These are phyloP conservation scores for Drosophila prosaltans DNA, from an alignment of 1,140 invertebrate genomes.

Conservation along the genomic window DNA sequence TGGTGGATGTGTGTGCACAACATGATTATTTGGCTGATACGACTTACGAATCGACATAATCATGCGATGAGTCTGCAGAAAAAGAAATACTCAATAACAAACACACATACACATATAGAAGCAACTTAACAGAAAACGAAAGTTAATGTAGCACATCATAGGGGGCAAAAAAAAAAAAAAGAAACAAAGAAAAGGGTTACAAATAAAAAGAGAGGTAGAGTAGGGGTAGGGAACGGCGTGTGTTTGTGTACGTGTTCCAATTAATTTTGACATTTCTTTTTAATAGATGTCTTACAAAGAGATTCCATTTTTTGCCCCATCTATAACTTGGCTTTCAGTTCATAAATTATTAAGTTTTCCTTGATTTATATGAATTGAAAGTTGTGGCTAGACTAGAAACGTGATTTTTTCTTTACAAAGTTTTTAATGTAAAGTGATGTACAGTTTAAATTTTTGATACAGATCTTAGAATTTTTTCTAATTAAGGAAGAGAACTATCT, in stretches of 20 bases:
- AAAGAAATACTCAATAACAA: constrained; percentile 27
- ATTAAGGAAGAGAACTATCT: no score
- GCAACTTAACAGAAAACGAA: constrained; percentile 52
- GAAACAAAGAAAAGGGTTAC: constrained; percentile 48
- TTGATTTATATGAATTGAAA: not conserved
- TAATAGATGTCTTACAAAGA: constrained; percentile 65
- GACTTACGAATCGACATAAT: constrained; percentile 64
- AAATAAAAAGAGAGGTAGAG: constrained; percentile 11
- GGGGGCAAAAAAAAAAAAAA: constrained; percentile 48
- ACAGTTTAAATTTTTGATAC: not conserved
- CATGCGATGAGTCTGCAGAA: constrained; percentile 73
- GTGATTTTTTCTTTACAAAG: not conserved
- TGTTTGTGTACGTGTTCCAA: constrained; percentile 62
- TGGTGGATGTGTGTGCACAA: constrained; percentile 45
- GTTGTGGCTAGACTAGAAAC: not conserved
- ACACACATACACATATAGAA: not conserved
- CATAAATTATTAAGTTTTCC: constrained; percentile 27
- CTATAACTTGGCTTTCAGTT: constrained; percentile 6
- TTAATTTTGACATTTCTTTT: constrained; percentile 71
- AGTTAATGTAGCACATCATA: constrained; percentile 71
- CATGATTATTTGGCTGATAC: constrained; percentile 61
- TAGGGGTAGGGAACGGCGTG: not conserved
- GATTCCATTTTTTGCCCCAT: constrained; percentile 40
- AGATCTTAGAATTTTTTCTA: no score
- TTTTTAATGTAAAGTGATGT: not conserved